A percentile compares a stretch with the other conserved stretches of the same genome.
Conservation (phyloP, 1,140 invertebrate genomes). For the Leptoteleia sp. region DNA sequence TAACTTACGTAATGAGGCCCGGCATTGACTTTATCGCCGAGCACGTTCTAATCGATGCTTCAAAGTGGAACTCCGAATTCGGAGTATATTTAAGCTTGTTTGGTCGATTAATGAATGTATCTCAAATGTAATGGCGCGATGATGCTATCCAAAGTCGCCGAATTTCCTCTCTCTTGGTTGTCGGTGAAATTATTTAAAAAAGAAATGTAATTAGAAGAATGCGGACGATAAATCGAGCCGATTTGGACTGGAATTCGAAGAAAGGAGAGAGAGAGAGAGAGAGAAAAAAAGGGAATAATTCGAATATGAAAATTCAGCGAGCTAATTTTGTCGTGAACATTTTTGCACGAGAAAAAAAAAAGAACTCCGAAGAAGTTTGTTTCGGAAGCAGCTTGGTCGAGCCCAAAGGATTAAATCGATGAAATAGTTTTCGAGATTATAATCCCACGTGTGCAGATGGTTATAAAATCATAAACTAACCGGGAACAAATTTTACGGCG, state of each 20-base stretch:
- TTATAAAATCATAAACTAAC: conserved; percentile 64
- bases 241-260: background rate
- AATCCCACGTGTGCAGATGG: conserved; percentile 57
- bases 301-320: conserved; percentile 8
- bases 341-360: conserved; percentile 24
- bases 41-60: conserved; percentile 76
- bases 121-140: conserved; percentile 13
- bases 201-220: too few relatives aligned
- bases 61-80: conserved; percentile 66
- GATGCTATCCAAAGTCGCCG: conserved; percentile 22
- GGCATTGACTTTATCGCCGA: conserved; percentile 67
- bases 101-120: conserved; percentile 71
- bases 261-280: too few relatives aligned
- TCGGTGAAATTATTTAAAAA: too few relatives aligned
- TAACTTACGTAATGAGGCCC: conserved; percentile 54
- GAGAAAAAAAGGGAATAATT: too few relatives aligned
- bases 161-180: too few relatives aligned
- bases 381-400: conserved; percentile 36
- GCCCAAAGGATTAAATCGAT: conserved; percentile 59
- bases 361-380: conserved; percentile 44
- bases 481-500: conserved; percentile 57
- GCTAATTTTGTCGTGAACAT: conserved; percentile 22
- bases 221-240: too few relatives aligned
- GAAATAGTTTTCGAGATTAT: conserved; percentile 64
- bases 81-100: conserved; percentile 77